A percentile compares a stretch with the other conserved stretches of the same genome.
phyloP scores from a whole-genome alignment of 2,797 vertebrate genomes.

The Delichon dasypus region DNA sequence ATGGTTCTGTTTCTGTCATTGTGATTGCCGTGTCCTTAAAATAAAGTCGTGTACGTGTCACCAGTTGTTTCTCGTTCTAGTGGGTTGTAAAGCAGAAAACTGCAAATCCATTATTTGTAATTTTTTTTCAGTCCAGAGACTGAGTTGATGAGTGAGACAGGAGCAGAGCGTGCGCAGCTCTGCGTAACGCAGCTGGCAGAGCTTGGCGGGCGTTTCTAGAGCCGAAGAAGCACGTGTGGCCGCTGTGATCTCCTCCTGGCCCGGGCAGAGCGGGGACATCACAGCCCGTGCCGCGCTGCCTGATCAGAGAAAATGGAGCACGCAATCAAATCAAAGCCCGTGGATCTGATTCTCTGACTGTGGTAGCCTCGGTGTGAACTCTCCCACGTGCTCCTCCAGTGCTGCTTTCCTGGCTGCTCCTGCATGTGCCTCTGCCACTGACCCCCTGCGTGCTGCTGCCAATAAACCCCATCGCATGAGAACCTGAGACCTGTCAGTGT shows the following conservation, averaged over 20 bases:
- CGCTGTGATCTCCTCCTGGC: slow-evolving; percentile 2
- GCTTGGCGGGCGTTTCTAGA: not conserved
- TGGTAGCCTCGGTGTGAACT: slow-evolving; percentile 24
- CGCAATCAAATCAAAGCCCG: not conserved
- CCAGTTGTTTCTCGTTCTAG: slow-evolving; percentile 62
- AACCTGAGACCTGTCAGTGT: slow-evolving; percentile 10
- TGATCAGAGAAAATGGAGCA: not conserved
- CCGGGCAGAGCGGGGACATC: not conserved
- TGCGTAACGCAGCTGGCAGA: slow-evolving; percentile 18
- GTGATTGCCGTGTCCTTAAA: slow-evolving; percentile 76
- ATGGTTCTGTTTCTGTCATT: slow-evolving; percentile 60
- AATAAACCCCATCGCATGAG: slow-evolving; percentile 35
- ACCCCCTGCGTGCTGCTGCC: slow-evolving; percentile 1
- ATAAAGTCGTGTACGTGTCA: slow-evolving; percentile 75
- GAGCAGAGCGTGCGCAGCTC: slow-evolving; percentile 4
- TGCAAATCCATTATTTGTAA: not conserved
- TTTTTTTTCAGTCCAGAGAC: slow-evolving; percentile 37
- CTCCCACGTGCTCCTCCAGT: not conserved
- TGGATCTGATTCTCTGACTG: not conserved
- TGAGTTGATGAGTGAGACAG: slow-evolving; percentile 35
- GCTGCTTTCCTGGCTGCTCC: slow-evolving; percentile 34
- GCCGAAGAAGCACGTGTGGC: slow-evolving; percentile 26
- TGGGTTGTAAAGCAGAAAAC: slow-evolving; percentile 31
- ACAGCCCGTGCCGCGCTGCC: not conserved
- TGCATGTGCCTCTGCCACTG: slow-evolving; percentile 37